phyloP scores from a whole-genome alignment of 64 coral and sea anemone species.

The Hydrozoanthus tunicans region DNA sequence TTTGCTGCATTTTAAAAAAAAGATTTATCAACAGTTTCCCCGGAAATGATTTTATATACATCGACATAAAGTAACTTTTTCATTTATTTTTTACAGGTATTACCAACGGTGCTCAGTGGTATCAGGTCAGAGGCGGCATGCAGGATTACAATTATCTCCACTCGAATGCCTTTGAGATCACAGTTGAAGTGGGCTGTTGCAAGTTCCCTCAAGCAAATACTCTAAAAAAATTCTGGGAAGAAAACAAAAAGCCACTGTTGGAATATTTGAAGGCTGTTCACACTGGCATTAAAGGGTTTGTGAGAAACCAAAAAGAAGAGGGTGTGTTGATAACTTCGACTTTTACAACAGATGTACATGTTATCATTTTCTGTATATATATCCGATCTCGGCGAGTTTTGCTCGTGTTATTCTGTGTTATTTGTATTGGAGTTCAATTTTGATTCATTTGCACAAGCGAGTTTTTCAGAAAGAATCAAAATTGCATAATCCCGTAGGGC shows the following conservation, averaged over 20 bases:
- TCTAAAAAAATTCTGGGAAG: constrained; percentile 63
- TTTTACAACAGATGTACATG: too few species aligned
- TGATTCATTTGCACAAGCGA: too few species aligned
- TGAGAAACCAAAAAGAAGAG: constrained; percentile 52
- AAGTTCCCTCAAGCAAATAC: constrained; percentile 61
- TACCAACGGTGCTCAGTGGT: constrained; percentile 96
- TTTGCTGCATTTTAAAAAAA: too few species aligned
- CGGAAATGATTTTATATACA: not conserved
- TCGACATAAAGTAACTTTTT: not conserved
- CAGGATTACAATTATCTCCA: constrained; percentile 95
- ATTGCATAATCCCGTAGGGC: too few species aligned
- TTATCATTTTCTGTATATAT: too few species aligned
- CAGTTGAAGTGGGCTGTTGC: constrained; percentile 87
- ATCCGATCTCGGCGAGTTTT: too few species aligned
- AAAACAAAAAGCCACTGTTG: constrained; percentile 73
- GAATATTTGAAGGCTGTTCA: constrained; percentile 78
- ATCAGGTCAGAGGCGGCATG: constrained; percentile 86
- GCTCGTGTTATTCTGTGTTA: too few species aligned
- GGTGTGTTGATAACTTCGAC: constrained; percentile 1
- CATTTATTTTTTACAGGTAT: constrained; percentile 60
- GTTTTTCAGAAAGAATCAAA: too few species aligned
- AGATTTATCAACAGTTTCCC: not conserved
- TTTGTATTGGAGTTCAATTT: too few species aligned
- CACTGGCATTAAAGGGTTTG: constrained; percentile 84
- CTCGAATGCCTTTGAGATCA: constrained; percentile 81